phyloP scores from a whole-genome alignment of 1,140 invertebrate genomes.

The Zelostemma sp. region DNA sequence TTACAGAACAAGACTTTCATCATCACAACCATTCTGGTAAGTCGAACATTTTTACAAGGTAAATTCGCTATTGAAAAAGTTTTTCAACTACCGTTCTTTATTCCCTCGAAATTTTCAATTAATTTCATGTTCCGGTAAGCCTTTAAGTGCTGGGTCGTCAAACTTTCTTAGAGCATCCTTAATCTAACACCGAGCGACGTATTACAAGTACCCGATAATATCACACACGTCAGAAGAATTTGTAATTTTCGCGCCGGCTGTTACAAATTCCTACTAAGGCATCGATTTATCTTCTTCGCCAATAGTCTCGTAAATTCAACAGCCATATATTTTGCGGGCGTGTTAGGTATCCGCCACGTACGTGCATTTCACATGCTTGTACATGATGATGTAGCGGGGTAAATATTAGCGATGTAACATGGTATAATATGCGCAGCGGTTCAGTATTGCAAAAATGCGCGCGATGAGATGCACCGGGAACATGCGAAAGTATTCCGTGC shows the following conservation, averaged over 20 bases:
- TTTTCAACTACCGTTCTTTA: conserved; percentile 4
- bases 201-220: conserved; percentile 2
- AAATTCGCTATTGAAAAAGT: no score
- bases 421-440: neutral
- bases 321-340: neutral
- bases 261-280: conserved; percentile 1
- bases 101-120: neutral
- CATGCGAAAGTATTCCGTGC: neutral
- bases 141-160: neutral
- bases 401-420: neutral
- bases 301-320: conserved; percentile 6
- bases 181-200: neutral
- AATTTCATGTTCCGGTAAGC: no score
- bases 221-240: conserved; percentile 8
- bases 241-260: conserved; percentile 9
- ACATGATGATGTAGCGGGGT: neutral
- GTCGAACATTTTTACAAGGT: conserved; percentile 52
- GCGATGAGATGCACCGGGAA: neutral
- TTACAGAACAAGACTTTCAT: conserved; percentile 93
- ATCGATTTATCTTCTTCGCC: conserved; percentile 7
- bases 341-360: neutral
- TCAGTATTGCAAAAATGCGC: neutral
- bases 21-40: conserved; percentile 92
- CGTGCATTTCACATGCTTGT: neutral
- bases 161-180: conserved; percentile 3